A percentile compares a stretch with the other conserved stretches of the same genome.
Evolutionary conservation across 53 echinoderm and acorn worm species (phyloP).

Genomic region (Echinometra lucunter): DNA sequence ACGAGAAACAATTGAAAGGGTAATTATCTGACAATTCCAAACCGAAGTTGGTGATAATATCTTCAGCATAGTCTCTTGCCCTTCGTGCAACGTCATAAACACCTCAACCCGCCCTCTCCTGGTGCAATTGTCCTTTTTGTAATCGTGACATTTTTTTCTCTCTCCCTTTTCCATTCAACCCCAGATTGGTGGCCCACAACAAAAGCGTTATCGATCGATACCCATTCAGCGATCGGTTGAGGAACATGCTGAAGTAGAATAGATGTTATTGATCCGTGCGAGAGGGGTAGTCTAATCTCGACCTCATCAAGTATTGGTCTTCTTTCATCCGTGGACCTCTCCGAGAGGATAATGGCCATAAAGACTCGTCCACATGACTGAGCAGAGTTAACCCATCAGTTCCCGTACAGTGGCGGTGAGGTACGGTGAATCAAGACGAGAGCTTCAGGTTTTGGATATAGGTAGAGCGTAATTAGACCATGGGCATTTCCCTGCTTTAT

Average conservation of each 20-base stretch:
- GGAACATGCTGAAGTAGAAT: constrained; percentile 14
- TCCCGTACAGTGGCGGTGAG: neutral
- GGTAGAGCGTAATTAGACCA: too few species aligned
- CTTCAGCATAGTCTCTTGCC: too few species aligned
- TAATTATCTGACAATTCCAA: too few species aligned
- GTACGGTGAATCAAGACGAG: neutral
- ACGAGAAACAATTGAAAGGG: too few species aligned
- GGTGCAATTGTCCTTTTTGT: neutral
- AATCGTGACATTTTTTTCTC: neutral
- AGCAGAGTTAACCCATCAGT: neutral
- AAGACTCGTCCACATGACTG: neutral
- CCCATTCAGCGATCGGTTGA: neutral
- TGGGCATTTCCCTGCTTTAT: too few species aligned
- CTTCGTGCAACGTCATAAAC: neutral
- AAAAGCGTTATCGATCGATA: neutral
- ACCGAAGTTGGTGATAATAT: too few species aligned
- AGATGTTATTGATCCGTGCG: neutral
- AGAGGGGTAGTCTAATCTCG: constrained; percentile 1
- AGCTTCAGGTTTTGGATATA: too few species aligned
- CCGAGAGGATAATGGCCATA: neutral
- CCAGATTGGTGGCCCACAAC: neutral
- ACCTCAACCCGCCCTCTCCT: neutral
- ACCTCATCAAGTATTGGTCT: constrained; percentile 1
- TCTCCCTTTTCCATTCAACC: neutral
- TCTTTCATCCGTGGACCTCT: neutral